A percentile compares a stretch with the other conserved stretches of the same genome.
Conservation (phyloP, 37 sponge, comb jelly and placozoan species). For the Agelas oroides region DNA sequence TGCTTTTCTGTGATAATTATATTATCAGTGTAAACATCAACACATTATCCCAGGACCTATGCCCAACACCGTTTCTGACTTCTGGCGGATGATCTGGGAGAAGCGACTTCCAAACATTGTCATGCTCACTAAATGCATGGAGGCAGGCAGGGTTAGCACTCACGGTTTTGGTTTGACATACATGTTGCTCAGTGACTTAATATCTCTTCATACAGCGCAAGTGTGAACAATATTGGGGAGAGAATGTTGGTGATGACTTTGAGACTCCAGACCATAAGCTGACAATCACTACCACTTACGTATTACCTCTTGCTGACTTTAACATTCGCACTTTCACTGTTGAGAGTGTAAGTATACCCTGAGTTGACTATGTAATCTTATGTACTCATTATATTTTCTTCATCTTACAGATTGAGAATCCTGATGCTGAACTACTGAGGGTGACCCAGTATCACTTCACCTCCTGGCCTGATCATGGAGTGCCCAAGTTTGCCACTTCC, state of each 20-base stretch:
- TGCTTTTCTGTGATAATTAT: no score
- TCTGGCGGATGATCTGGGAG: conserved; percentile 83
- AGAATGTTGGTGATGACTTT: conserved; percentile 63
- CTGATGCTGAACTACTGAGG: conserved; percentile 26
- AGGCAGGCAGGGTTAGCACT: conserved; percentile 65
- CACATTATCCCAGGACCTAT: conserved; percentile 60
- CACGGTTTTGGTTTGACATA: no score
- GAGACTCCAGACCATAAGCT: conserved; percentile 33
- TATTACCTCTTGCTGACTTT: conserved; percentile 79
- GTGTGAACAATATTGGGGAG: conserved; percentile 95
- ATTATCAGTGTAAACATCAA: no score
- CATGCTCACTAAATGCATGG: conserved; percentile 71
- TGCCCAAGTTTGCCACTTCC: conserved; percentile 84
- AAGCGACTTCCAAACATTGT: conserved; percentile 48
- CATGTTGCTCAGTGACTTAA: no score
- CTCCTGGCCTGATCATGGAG: conserved; percentile 84
- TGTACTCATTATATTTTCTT: background rate
- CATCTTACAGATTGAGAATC: conserved; percentile 5
- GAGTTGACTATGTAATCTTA: no score
- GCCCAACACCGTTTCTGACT: conserved; percentile 60
- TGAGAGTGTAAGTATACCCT: conserved; percentile 45
- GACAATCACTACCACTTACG: conserved; percentile 52
- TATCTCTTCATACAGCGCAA: conserved; percentile 56
- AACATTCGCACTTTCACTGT: conserved; percentile 60
- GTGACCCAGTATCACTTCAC: conserved; percentile 75